Base-by-base conservation (phyloP, 2,113 vertebrate species). In the Cynopterus brachyotis region DNA sequence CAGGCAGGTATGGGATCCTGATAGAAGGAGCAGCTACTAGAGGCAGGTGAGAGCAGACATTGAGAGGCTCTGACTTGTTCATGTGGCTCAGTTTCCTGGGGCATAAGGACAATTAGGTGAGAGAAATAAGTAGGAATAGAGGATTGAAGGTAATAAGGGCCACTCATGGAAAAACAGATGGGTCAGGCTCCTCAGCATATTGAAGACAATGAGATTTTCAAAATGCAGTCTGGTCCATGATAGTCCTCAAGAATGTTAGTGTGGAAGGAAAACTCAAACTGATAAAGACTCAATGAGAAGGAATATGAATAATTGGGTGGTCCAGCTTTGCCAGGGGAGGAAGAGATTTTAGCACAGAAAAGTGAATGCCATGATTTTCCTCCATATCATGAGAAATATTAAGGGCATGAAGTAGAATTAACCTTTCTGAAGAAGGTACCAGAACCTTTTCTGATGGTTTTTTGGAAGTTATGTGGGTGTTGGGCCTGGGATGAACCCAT, bases 211-310 rank as follows among this genome's bases (percentile, higher is more conserved):
- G 47, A 47, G 20, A 89, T 62, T 47, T 60, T 62, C 10, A 11
- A 72, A 47, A 47, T 47, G 15, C 24, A 62, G 70, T 35, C 32
- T 50, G 60, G 28, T 13, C 53, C 4, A 19, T 73, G 55, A 35
- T 45, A 45, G 98, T 99, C 99, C 96, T 99, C 99, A 72, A 99
- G 98, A 50, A 99, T 81, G 1, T 99, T 99, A 6, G 99, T 99
- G 69, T 99, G 99, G 98, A 99, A 99, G 70, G 99, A 99, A 96
- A 99, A 98, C 98, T 99, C 99, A 97, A 99, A 55, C 99, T 99
- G 75, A 99, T 99, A 93, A 99, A 98, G 98, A 98, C 98, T 98
- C 99, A 99, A 37, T 99, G 99, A 2, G 98, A 98, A 73, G 98
- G 99, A 32, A 99, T 98, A 99, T 99, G 98, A 84, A 97, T 97